Percentiles rank a stretch among this genome's conserved stretches.
Evolutionary conservation across 2,797 vertebrate species (phyloP).

Genomic region (Dromococcyx pavoninus): DNA sequence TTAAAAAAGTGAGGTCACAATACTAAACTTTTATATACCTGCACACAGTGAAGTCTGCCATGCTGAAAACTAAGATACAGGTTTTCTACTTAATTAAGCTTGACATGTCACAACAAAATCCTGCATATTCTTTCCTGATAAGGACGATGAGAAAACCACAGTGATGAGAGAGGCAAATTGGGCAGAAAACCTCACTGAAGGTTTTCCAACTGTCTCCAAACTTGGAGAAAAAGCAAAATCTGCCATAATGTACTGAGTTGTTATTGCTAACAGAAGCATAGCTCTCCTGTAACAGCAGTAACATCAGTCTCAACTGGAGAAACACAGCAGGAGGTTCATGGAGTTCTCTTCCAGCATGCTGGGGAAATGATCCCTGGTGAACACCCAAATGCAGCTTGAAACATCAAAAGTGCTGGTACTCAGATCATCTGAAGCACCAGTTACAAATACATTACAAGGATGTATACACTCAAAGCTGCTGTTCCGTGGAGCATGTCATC

Average conservation of each 20-base stretch:
- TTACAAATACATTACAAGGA: constrained; percentile 32
- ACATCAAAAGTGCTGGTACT: constrained; percentile 26
- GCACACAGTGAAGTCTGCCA: background rate
- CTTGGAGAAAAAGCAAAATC: background rate
- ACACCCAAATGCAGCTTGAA: constrained; percentile 4
- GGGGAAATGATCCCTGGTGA: constrained; percentile 64
- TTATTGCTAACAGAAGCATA: constrained; percentile 36
- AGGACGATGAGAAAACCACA: background rate
- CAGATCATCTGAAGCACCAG: constrained; percentile 16
- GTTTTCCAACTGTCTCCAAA: background rate
- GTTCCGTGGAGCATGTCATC: constrained; percentile 56
- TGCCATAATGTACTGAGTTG: background rate
- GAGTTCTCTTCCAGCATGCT: constrained; percentile 40
- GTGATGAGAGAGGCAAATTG: background rate
- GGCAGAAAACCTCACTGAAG: background rate
- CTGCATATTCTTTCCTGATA: background rate
- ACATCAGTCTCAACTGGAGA: constrained; percentile 32
- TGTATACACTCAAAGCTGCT: constrained; percentile 4
- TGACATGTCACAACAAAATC: background rate
- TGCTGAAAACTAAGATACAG: background rate
- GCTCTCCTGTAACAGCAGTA: constrained; percentile 15
- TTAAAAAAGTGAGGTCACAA: background rate
- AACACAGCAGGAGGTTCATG: constrained; percentile 5
- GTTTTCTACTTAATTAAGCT: background rate
- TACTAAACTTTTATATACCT: background rate